Conservation (phyloP, 2,797 vertebrate species). For the Sebastiscus albofasciatus region DNA sequence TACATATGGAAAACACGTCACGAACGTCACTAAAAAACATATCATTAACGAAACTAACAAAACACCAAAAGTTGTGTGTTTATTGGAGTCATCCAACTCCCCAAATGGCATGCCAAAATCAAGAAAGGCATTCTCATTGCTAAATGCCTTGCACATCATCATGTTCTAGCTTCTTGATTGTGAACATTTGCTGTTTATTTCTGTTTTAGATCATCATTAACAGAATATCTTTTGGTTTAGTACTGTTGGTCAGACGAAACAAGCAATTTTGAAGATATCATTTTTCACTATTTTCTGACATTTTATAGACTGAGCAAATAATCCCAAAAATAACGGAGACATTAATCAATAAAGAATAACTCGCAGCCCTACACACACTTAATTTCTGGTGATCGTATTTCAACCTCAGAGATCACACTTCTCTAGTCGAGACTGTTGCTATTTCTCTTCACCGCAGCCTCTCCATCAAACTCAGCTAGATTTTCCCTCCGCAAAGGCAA, state of each 20-base stretch:
- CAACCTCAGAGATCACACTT: not conserved
- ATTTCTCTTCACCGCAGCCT: constrained; percentile 31
- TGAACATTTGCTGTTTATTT: not conserved
- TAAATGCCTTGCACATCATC: no score
- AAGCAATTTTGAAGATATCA: not conserved
- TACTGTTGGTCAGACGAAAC: not conserved
- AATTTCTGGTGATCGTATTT: not conserved
- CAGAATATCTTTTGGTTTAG: not conserved
- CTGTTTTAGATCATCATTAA: not conserved
- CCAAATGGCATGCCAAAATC: no score
- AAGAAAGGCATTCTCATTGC: no score
- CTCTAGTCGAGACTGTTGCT: constrained; percentile 2
- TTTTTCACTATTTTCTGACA: not conserved
- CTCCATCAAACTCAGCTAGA: constrained; percentile 37
- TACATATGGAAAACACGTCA: no score
- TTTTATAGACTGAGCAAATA: not conserved
- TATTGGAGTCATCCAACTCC: no score
- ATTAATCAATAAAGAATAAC: not conserved
- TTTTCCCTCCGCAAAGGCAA: constrained; percentile 58
- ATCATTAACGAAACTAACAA: no score
- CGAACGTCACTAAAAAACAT: no score
- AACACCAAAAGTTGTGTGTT: no score
- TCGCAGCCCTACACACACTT: not conserved
- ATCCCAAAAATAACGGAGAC: not conserved
- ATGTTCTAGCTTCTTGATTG: not conserved